Evolutionary conservation across 2,888 invertebrate genomes (phyloP).

Genomic region (Agriopis marginaria): DNA sequence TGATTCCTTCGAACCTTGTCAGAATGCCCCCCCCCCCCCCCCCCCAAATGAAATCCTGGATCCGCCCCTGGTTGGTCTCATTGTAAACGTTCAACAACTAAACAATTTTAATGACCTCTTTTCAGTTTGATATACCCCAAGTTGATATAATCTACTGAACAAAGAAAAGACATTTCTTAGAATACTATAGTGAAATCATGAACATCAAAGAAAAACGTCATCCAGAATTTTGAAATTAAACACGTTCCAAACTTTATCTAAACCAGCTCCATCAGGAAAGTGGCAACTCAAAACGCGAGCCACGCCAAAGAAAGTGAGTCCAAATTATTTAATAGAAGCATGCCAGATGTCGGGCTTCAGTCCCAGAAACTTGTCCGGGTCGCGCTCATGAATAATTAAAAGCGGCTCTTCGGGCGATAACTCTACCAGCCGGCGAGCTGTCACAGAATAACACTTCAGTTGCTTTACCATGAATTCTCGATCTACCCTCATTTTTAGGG

Average conservation of each 20-base stretch:
- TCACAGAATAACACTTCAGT: conserved; percentile 22
- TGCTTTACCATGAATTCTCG: too few relatives aligned
- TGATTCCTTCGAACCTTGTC: too few relatives aligned
- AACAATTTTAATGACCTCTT: too few relatives aligned
- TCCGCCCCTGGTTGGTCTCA: too few relatives aligned
- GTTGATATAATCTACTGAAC: too few relatives aligned
- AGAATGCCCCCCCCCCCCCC: too few relatives aligned
- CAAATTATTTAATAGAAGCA: conserved; percentile 75
- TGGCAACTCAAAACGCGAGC: conserved; percentile 38
- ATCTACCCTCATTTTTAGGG: too few relatives aligned
- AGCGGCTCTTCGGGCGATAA: conserved; percentile 72
- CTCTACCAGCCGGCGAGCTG: conserved; percentile 61
- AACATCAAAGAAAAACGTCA: conserved; percentile 3
- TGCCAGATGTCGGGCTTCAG: conserved; percentile 72
- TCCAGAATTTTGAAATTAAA: conserved; percentile 2
- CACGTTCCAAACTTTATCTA: conserved; percentile 20
- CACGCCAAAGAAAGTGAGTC: conserved; percentile 66
- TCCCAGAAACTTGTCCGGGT: conserved; percentile 70
- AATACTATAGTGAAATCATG: too few relatives aligned
- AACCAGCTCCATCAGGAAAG: conserved; percentile 20
- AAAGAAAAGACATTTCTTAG: too few relatives aligned
- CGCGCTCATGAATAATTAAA: conserved; percentile 81
- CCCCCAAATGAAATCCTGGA: too few relatives aligned
- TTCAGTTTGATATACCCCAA: too few relatives aligned
- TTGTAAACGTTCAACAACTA: too few relatives aligned